A percentile compares a stretch with the other conserved stretches of the same genome.
Evolutionary conservation across 2,113 vertebrate genomes (phyloP).

Genomic region (Pionites leucogaster): DNA sequence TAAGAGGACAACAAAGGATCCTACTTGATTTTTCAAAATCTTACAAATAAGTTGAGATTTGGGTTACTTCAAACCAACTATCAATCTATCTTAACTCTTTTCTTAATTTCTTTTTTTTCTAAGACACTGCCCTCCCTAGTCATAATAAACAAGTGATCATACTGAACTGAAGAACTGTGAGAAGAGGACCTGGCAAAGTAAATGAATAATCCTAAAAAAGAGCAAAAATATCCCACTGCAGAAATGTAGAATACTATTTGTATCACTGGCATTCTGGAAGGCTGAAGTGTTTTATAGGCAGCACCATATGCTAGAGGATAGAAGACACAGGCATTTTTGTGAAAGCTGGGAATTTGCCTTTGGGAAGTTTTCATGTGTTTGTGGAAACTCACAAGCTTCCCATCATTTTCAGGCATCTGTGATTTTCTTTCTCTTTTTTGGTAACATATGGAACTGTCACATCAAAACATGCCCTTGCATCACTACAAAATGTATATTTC

Average conservation of each 20-base stretch:
- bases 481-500: not conserved
- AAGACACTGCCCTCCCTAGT: not conserved
- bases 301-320: not conserved
- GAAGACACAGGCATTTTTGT: not conserved
- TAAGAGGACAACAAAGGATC: not conserved
- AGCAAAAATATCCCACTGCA: not conserved
- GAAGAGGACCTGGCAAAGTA: not conserved
- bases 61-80: not conserved
- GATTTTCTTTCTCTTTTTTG: not conserved
- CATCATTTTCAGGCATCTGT: not conserved
- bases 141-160: not conserved
- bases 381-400: not conserved
- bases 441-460: not conserved
- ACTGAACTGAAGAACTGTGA: not conserved
- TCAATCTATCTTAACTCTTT: not conserved
- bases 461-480: slow-evolving; percentile 5
- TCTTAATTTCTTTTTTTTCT: not conserved
- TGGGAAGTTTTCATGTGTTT: not conserved
- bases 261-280: not conserved
- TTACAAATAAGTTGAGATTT: not conserved
- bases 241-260: not conserved
- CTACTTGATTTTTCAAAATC: not conserved
- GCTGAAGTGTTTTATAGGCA: not conserved
- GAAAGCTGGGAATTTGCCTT: not conserved
- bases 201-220: not conserved